phyloP scores from a whole-genome alignment of 2,797 vertebrate species.

The Menidia menidia region DNA sequence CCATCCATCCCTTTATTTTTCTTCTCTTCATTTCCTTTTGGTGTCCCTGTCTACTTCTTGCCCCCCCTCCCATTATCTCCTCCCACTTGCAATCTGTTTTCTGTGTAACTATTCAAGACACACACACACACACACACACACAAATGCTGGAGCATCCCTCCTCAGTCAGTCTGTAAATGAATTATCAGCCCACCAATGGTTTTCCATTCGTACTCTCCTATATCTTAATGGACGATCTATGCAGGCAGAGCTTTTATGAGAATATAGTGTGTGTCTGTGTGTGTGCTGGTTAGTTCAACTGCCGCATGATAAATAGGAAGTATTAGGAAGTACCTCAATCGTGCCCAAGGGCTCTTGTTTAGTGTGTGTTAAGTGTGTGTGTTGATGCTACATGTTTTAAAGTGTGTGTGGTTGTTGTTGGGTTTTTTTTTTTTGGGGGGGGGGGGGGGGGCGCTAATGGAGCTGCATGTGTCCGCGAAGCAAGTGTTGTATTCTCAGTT shows the following conservation, averaged over 20 bases:
- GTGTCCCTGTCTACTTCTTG: slow-evolving; percentile 28
- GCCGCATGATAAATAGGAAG: slow-evolving; percentile 74
- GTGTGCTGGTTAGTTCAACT: slow-evolving; percentile 51
- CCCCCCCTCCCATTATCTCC: slow-evolving; percentile 53
- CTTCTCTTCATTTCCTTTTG: slow-evolving; percentile 3
- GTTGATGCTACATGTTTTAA: slow-evolving; percentile 27
- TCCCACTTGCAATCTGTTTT: slow-evolving; percentile 63
- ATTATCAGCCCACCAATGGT: slow-evolving; percentile 75
- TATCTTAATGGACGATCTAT: slow-evolving; percentile 79
- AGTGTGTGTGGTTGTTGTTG: slow-evolving; percentile 8
- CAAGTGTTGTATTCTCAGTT: slow-evolving; percentile 23
- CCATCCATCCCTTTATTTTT: slow-evolving; percentile 6
- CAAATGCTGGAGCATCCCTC: slow-evolving; percentile 37
- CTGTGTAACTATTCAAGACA: slow-evolving; percentile 57
- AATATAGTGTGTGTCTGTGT: slow-evolving; percentile 39
- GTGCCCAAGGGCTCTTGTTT: slow-evolving; percentile 54
- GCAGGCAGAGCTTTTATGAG: slow-evolving; percentile 70
- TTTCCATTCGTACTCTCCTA: slow-evolving; percentile 66
- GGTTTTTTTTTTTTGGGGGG: slow-evolving; percentile 10
- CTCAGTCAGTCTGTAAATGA: slow-evolving; percentile 74
- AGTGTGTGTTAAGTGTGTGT: slow-evolving; percentile 33
- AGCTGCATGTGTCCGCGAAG: slow-evolving; percentile 10
- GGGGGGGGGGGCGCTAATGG: slow-evolving; percentile 24
- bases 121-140: slow-evolving; percentile 30
- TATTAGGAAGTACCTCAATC: slow-evolving; percentile 68